Evolutionary conservation across 2,797 vertebrate species (phyloP), one percentile per base, ranked within the genome.

Genomic region (Pelodytes ibericus): DNA sequence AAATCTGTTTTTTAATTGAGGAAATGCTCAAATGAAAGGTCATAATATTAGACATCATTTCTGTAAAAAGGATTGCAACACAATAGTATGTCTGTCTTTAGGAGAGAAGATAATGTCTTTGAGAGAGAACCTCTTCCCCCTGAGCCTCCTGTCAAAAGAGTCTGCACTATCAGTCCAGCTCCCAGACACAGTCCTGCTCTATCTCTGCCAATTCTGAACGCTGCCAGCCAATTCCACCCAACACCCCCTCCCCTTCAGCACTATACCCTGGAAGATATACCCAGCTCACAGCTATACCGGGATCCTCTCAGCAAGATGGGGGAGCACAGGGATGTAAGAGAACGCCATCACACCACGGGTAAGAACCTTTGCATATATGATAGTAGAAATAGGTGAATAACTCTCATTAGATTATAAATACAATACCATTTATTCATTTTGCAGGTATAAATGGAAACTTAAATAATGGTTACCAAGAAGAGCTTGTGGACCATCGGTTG

Each of bases 161-260:
- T 99, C 71, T 99, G 97, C 89, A 99, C 97, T 87, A 99, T 99
- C 85, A 99, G 97, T 87, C 97, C 97, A 0, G 97, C 97, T 16
- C 97, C 97, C 30, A 90, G 97, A 59, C 97, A 99, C 87, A 99
- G 97, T 86, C 97, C 97, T 1, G 96, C 96, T 66, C 94, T 98
- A 72, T 86, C 84, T 41, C 80, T 91, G 49, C 96, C 96, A 0
- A 30, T 64, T 25, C n/a, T 72, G n/a, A 77, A 60, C 41, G 8
- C 56, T 4, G 27, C 61, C 56, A 86, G 96, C 81, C 96, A 98
- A 87, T 95, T 98, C 78, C 96, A 98, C 82, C 96, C 96, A 20
- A 98, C 96, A 1, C 97, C 97, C 0, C 97, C 97, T 0, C 97
- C 97, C 58, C 88, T 99, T 79, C 97, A 99, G 84, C 97, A 98